A percentile compares a stretch with the other conserved stretches of the same genome.
Conservation (phyloP, 2,888 invertebrate genomes). For the Phorcus lineatus region DNA sequence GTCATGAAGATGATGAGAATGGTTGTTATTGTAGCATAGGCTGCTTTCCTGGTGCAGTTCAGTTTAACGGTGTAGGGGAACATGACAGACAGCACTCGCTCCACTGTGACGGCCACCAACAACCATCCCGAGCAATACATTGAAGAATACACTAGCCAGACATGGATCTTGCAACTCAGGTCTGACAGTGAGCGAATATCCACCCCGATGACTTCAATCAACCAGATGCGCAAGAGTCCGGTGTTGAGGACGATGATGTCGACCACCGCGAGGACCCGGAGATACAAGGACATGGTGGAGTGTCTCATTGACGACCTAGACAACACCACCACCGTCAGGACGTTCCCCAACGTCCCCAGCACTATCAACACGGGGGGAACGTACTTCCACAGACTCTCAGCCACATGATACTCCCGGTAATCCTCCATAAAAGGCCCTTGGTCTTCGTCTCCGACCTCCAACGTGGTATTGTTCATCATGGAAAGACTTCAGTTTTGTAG, state of each 20-base stretch:
- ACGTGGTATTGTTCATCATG: not conserved
- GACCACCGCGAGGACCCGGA: not conserved
- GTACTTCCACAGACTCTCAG: not conserved
- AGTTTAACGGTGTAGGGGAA: not conserved
- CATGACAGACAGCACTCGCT: not conserved
- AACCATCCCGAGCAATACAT: not conserved
- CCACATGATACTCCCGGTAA: not conserved
- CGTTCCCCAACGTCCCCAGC: not conserved
- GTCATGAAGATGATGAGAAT: not conserved
- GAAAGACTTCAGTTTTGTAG: too few relatives aligned
- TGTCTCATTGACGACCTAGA: not conserved
- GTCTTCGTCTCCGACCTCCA: not conserved
- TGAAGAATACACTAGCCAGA: not conserved
- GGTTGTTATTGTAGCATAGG: not conserved
- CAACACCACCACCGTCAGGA: not conserved
- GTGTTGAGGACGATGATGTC: conserved; percentile 9
- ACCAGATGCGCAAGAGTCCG: not conserved
- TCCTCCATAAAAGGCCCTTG: not conserved
- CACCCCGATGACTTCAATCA: not conserved
- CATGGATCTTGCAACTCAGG: not conserved
- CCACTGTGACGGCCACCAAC: conserved; percentile 1
- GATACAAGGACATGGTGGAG: not conserved
- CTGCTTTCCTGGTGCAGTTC: not conserved
- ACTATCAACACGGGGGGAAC: not conserved
- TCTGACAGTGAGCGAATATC: not conserved